Evolutionary conservation across 2,888 invertebrate species (phyloP).

Genomic region (Pseudoips prasinana): DNA sequence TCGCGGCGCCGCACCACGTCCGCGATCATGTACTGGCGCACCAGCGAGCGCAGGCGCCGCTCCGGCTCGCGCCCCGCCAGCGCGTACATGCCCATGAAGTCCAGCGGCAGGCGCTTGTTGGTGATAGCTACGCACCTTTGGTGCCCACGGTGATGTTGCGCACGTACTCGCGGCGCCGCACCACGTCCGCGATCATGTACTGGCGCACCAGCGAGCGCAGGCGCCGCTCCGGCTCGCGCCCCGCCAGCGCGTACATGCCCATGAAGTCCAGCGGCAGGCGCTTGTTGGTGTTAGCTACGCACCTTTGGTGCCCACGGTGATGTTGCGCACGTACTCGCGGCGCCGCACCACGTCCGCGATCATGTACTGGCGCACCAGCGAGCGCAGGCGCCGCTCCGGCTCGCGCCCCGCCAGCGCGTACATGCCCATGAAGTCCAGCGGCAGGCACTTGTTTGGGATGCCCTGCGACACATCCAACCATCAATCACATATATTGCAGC

Average conservation of each 20-base stretch:
- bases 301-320: constrained; percentile 87
- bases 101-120: constrained; percentile 94
- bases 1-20: constrained; percentile 96
- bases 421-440: constrained; percentile 98
- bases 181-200: constrained; percentile 94
- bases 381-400: constrained; percentile 88
- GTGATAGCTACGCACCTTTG: constrained; percentile 88
- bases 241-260: constrained; percentile 96
- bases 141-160: constrained; percentile 90
- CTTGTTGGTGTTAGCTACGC: constrained; percentile 91
- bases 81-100: constrained; percentile 99
- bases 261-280: constrained; percentile 97
- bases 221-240: constrained; percentile 92
- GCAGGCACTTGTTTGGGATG: constrained; percentile 94
- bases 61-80: constrained; percentile 93
- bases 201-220: constrained; percentile 86
- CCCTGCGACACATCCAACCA: constrained; percentile 78
- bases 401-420: constrained; percentile 96
- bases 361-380: constrained; percentile 89
- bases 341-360: constrained; percentile 93
- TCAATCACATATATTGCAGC: background rate
- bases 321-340: constrained; percentile 94
- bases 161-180: constrained; percentile 94
- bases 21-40: constrained; percentile 91
- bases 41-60: constrained; percentile 85